Evolutionary conservation across 2,888 invertebrate genomes (phyloP).

Genomic region (Drosophila setosimentum): DNA sequence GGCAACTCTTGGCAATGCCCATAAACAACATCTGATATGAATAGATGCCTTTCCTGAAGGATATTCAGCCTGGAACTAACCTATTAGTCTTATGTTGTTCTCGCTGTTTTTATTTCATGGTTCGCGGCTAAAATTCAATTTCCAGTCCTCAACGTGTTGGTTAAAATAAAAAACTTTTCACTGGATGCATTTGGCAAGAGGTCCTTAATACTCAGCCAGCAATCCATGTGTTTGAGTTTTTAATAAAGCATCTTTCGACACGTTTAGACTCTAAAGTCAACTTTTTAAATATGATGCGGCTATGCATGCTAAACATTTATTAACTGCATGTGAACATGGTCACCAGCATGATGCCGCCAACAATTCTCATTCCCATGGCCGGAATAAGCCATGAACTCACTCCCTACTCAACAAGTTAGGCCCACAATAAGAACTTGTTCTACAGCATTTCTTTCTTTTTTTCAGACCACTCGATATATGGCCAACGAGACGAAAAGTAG

Average conservation of each 20-base stretch:
- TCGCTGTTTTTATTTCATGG: constrained; percentile 6
- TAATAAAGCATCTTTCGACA: constrained; percentile 54
- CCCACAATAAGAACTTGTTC: constrained; percentile 45
- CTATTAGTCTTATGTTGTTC: constrained; percentile 41
- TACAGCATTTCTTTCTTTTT: constrained; percentile 43
- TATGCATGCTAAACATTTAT: constrained; percentile 50
- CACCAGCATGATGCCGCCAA: constrained; percentile 38
- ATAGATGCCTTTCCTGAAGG: constrained; percentile 22
- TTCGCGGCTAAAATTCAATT: constrained; percentile 45
- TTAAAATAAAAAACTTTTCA: constrained; percentile 18
- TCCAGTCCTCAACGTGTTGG: constrained; percentile 23
- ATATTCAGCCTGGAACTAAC: constrained; percentile 23
- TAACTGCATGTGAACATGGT: constrained; percentile 57
- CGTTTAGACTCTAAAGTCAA: constrained; percentile 34
- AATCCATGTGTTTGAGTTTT: constrained; percentile 49
- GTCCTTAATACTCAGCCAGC: constrained; percentile 32
- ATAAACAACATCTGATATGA: constrained; percentile 36
- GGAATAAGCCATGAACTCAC: constrained; percentile 43
- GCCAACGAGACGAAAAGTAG: constrained; percentile 48
- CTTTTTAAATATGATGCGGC: constrained; percentile 49
- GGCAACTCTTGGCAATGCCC: constrained; percentile 27
- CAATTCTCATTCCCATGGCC: constrained; percentile 47
- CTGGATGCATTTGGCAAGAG: constrained; percentile 40
- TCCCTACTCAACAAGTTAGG: constrained; percentile 17
- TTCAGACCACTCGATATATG: constrained; percentile 46